These are phyloP conservation scores for Pomacea canaliculata DNA, from an alignment of 2,888 invertebrate species.

Conservation along the genomic window DNA sequence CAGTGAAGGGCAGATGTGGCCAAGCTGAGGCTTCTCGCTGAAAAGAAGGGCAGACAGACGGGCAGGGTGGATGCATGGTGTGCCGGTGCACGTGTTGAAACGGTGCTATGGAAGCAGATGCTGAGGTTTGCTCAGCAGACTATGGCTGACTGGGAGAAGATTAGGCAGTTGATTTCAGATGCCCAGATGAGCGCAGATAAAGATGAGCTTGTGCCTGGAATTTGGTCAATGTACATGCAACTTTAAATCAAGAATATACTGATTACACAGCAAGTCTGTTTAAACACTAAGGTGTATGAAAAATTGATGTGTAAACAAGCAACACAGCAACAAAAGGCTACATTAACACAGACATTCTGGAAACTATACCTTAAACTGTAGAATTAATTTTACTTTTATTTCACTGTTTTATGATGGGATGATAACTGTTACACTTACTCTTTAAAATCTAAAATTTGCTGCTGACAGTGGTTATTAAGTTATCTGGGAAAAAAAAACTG, in stretches of 20 bases:
- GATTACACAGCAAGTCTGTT: background rate
- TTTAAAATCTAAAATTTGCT: no score
- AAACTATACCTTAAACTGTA: no score
- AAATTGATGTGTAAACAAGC: background rate
- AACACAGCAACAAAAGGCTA: background rate
- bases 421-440: no score
- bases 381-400: no score
- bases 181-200: conserved; percentile 7
- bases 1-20: conserved; percentile 1
- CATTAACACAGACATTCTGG: no score
- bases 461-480: no score
- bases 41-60: conserved; percentile 9
- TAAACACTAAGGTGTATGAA: background rate
- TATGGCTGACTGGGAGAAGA: background rate
- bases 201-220: conserved; percentile 12
- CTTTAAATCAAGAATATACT: conserved; percentile 4
- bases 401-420: no score
- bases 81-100: conserved; percentile 5
- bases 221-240: conserved; percentile 6
- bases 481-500: no score
- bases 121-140: conserved; percentile 5
- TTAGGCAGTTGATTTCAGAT: conserved; percentile 8
- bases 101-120: conserved; percentile 9
- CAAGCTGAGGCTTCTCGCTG: background rate
- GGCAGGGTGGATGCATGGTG: conserved; percentile 3